Base-by-base conservation (phyloP, 1,140 invertebrate genomes). In the Bathynomus jamesi region DNA sequence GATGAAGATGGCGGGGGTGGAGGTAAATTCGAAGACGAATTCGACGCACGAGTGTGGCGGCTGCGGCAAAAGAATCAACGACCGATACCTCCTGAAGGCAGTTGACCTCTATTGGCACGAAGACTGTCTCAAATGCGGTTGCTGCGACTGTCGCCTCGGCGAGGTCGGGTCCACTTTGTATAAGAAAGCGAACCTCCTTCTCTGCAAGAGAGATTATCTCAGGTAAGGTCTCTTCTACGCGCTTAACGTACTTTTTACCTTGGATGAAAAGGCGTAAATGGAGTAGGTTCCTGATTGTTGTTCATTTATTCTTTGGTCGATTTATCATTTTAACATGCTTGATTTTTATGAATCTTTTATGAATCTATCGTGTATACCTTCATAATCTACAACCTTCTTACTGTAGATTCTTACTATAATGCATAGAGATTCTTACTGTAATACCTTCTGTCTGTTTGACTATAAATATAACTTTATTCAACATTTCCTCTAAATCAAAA, bases 131-230 rank as follows among this genome's bases (percentile, higher is more conserved):
- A 95, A 95, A 81, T 96, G 94, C 79, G 91, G 91, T 30, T 95
- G 93, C 82, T 96, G 94, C 81, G 91, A 96, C 81, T 95, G 93
- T 82, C 85, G 93, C 66, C 86, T 96, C 0, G 94, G 93, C 0
- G 94, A 96, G 84, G 92, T 96, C 4, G 94, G 94, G 29, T 94
- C 92, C 61, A 93, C 93, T 63, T 85, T 96, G 13, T 96, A 93
- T 83, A 92, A 92, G 70, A 95, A 94, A 82, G 92, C 93, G 3
- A 94, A 96, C 83, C 87, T 96, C 8, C 91, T 96, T 79, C 86
- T 96, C 21, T 96, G 94, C 85, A 92, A 93, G 83, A 87, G 93
- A 81, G 94, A 96, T 82, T 96, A 96, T 83, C 87, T 96, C 82
- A 92, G 95, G 93, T 93, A 82, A 84, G 80, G 61, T 28, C 24